Base-by-base conservation (phyloP, 2,888 invertebrate species). In the Drosophila buzzatii region DNA sequence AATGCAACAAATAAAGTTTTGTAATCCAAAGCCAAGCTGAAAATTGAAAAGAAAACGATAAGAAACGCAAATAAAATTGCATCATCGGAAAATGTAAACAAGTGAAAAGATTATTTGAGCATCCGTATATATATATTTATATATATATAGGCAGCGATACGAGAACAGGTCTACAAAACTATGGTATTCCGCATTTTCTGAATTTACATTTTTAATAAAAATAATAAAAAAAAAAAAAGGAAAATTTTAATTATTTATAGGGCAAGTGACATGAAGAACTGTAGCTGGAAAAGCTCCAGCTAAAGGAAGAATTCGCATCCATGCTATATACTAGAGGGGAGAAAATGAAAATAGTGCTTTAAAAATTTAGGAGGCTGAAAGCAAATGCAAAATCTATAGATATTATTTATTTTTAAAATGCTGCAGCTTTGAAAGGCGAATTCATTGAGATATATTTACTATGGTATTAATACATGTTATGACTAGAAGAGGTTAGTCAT, bases 131-230 rank as follows among this genome's bases (percentile, higher is more conserved):
- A 37, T 53, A 58, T 60, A 63, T 23, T 2, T 8, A 39, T 52
- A 35, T 35, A 37, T 37, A 37, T 35, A 37, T 37, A 23, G 27
- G 47, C 33, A 56, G 51, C 62, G 63, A 75, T 55, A 69, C 55
- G 66, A 65, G 62, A 79, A 76, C 65, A 76, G 74, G 67, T 88
- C 67, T 76, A 73, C 58, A 72, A 73, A 72, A 73, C 70, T 73
- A 81, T 84, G 85, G 90, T 90, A 88, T 85, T 88, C 88, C 82
- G 90, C 86, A 86, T 86, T 86, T 86, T 90, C 90, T 82, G 83
- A 86, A 83, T 90, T 90, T 86, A 86, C 90, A 86, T 88, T 86
- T 86, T 90, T 86, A 88, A 86, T 88, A 88, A 88, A 90, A 87
- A 82, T 76, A 70, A 58, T 6, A 27, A 27, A 5, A 71, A 82